These are phyloP conservation scores for Trochalopteron elliotii DNA, from an alignment of 2,113 vertebrate genomes.

Conservation along the genomic window DNA sequence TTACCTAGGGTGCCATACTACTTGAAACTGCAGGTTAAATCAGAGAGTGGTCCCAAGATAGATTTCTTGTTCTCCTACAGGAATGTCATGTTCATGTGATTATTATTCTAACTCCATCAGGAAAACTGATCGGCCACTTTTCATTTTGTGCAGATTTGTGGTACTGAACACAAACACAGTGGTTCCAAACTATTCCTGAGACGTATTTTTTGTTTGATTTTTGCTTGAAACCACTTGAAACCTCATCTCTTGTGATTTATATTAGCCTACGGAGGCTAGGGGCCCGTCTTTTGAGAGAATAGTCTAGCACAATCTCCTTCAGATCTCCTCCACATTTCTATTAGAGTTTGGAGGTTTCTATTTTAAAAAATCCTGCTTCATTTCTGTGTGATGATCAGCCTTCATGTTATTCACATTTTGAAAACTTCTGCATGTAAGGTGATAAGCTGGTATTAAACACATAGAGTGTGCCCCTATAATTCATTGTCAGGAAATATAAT, in stretches of 20 bases:
- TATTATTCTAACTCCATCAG: not conserved
- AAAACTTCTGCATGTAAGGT: not conserved
- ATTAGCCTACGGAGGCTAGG: not conserved
- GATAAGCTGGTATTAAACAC: not conserved
- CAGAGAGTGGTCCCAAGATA: not conserved
- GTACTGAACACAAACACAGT: not conserved
- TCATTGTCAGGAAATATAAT: not conserved
- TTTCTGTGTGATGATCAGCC: not conserved
- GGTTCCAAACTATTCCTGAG: not conserved
- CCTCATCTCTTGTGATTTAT: not conserved
- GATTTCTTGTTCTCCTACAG: not conserved
- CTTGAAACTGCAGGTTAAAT: not conserved
- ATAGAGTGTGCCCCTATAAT: not conserved
- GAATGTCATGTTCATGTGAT: accelerated
- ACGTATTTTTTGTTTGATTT: not conserved
- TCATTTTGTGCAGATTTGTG: not conserved
- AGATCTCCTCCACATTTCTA: not conserved
- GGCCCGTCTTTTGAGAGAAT: not conserved
- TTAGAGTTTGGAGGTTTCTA: not conserved
- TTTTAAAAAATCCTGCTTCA: not conserved
- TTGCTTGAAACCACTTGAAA: not conserved
- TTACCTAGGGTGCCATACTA: not conserved
- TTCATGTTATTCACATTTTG: not conserved
- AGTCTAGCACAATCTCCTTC: not conserved
- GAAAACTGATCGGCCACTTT: not conserved